A percentile compares a stretch with the other conserved stretches of the same genome.
These are phyloP conservation scores for Poeciliopsis turrubarensis DNA, from an alignment of 2,113 vertebrate species.

Conservation along the genomic window DNA sequence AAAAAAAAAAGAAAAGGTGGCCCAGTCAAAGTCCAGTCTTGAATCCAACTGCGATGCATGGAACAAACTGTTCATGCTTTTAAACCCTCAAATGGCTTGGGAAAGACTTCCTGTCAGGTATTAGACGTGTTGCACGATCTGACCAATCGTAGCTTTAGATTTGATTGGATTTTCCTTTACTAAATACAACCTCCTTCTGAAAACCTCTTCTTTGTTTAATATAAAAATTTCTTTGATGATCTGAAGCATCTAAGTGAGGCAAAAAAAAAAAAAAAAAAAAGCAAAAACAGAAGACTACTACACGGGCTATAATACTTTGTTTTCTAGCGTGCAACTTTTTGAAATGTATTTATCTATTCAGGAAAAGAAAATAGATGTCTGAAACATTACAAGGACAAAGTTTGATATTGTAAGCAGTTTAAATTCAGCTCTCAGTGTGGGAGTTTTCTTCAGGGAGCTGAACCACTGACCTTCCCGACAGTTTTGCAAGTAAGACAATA, in stretches of 20 bases:
- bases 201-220: neutral
- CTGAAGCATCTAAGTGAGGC: neutral
- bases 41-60: too few species aligned
- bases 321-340: neutral
- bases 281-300: neutral
- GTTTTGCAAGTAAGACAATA: conserved; percentile 39
- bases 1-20: too few species aligned
- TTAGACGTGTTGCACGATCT: too few species aligned
- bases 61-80: too few species aligned
- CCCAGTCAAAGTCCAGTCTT: too few species aligned
- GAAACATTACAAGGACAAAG: neutral
- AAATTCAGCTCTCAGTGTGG: conserved; percentile 16
- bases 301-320: neutral
- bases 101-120: too few species aligned
- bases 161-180: neutral
- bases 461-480: conserved; percentile 50
- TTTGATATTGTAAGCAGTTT: neutral
- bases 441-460: conserved; percentile 48
- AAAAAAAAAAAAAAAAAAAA: neutral
- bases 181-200: too few species aligned
- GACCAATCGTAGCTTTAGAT: neutral
- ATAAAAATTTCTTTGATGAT: neutral
- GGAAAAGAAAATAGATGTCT: neutral
- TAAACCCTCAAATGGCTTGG: too few species aligned
- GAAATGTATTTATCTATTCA: neutral